Conservation (phyloP, 2,888 invertebrate species). For the Harpalus rufipes region DNA sequence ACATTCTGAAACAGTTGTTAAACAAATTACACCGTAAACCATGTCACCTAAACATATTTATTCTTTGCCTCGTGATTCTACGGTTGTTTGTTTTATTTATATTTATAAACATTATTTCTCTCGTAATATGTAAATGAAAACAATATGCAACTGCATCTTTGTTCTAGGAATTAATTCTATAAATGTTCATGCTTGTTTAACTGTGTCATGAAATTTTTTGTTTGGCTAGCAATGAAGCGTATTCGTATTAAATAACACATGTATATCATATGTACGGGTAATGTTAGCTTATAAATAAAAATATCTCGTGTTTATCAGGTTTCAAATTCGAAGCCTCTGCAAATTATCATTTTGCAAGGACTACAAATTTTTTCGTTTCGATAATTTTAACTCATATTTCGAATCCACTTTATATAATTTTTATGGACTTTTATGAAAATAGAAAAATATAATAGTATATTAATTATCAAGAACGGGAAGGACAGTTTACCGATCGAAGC, state of each 20-base stretch:
- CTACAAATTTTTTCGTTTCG: no score
- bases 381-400: no score
- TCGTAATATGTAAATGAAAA: constrained; percentile 2
- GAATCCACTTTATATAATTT: no score
- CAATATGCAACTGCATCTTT: constrained; percentile 10
- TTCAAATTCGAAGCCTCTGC: no score
- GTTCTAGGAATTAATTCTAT: constrained; percentile 22
- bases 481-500: no score
- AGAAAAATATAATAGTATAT: no score
- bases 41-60: neutral
- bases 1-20: neutral
- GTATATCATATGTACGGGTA: constrained; percentile 21
- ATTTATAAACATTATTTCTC: neutral
- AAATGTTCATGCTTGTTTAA: constrained; percentile 11
- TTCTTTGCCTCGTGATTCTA: neutral
- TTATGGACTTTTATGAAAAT: no score
- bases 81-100: neutral
- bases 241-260: neutral
- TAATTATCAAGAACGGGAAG: no score
- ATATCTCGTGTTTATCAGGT: no score
- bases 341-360: no score
- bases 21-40: neutral
- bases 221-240: neutral
- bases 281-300: no score
- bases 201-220: constrained; percentile 36